A percentile compares a stretch with the other conserved stretches of the same genome.
Conservation (phyloP, 2,797 vertebrate genomes). For the Molossus alvarezi region DNA sequence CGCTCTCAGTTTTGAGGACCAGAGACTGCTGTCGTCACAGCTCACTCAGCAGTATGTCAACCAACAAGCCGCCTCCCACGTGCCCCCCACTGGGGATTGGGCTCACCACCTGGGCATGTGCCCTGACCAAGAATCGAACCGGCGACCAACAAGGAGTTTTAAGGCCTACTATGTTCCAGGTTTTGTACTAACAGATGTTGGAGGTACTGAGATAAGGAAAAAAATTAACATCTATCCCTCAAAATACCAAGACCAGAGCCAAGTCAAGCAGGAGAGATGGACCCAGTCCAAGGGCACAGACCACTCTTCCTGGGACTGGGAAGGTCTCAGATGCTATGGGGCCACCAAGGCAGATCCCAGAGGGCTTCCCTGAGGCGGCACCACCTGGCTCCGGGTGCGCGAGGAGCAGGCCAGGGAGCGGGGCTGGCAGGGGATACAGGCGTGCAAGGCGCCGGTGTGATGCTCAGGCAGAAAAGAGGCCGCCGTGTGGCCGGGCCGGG, state of each 20-base stretch:
- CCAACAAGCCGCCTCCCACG: background rate
- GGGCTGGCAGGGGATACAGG: accelerated
- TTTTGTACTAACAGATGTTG: background rate
- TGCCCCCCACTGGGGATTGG: no score
- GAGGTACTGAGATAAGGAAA: background rate
- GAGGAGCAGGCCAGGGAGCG: background rate
- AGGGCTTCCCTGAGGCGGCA: background rate
- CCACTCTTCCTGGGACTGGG: no score
- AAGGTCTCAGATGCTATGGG: accelerated
- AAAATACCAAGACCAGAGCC: background rate
- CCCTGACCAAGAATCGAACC: no score
- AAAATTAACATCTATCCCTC: background rate
- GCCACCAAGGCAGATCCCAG: accelerated
- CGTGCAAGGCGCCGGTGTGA: accelerated
- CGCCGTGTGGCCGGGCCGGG: no score
- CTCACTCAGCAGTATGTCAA: no score
- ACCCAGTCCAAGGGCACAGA: accelerated
- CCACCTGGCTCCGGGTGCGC: no score
- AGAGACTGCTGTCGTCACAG: background rate
- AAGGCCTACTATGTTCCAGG: accelerated
- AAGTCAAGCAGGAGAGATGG: background rate
- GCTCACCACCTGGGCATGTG: no score
- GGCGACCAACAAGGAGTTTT: accelerated
- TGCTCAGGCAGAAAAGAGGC: background rate
- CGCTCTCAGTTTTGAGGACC: background rate